Evolutionary conservation across 2,888 invertebrate species (phyloP), one percentile per base, ranked within the genome.

Genomic region (Drosophila mimica): DNA sequence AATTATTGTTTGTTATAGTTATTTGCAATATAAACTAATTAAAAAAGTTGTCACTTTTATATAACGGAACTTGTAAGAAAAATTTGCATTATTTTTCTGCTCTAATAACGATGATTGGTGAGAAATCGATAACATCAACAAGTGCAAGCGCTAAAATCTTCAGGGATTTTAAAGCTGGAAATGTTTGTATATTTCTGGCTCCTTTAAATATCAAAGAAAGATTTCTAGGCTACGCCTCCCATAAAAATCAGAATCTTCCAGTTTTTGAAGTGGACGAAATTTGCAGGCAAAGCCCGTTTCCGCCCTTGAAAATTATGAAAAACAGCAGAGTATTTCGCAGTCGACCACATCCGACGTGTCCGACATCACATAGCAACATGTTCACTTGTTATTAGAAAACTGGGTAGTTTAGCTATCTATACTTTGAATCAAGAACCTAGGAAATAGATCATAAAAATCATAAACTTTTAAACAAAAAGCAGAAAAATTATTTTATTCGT

Each of bases 1-100:
- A 38, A 57, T 63, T 64, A 58, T 74, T 82, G 70, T 75, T 87
- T 83, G 86, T 88, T 86, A 75, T 73, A 81, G 88, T 74, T 88
- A 85, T 78, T 85, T 85, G 86, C 83, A 82, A 82, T 82, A 76
- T 74, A 61, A 61, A 62, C 25, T 69, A 51, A 85, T 66, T 72
- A 76, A 81, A 83, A 73, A 73, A 79, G 74, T 69, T 81, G 58
- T 70, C 59, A 67, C 62, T 85, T 88, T 88, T 83, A 74, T 86
- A 81, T 61, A 79, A 61, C 38, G 33, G 15, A 48, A 49, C 43
- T n/a, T 43, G 0, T 30, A 48, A 52, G 1, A 30, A 28, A 15
- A 56, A 30, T 48, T 4, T 38, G 25, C 15, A 7, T 46, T 25
- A 4, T 8, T 25, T 25, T 8, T 15, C 46, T 46, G 0, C 7